Conservation (phyloP, 2,888 invertebrate species). For the Prosopocoilus inquinatus region DNA sequence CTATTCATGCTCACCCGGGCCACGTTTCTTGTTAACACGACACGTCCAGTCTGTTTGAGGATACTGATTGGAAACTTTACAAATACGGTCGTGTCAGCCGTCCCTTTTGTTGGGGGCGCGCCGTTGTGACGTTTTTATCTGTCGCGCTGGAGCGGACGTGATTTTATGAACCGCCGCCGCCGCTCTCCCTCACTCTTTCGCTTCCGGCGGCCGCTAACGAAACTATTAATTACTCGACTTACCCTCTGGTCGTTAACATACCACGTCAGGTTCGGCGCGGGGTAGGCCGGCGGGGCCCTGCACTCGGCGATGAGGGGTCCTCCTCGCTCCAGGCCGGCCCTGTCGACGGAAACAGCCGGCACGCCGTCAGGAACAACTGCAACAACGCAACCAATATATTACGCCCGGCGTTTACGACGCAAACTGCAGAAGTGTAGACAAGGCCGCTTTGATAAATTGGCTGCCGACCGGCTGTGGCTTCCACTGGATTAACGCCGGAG, state of each 20-base stretch:
- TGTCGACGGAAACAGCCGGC: slow-evolving; percentile 59
- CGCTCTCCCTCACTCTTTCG: too few relatives aligned
- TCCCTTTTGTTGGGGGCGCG: too few relatives aligned
- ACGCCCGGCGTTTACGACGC: not conserved
- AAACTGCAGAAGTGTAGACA: slow-evolving; percentile 3
- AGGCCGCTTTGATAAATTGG: slow-evolving; percentile 1
- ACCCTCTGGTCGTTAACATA: slow-evolving; percentile 63
- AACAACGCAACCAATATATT: slow-evolving; percentile 26
- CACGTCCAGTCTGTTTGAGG: not conserved
- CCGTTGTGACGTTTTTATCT: too few relatives aligned
- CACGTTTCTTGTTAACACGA: slow-evolving; percentile 1
- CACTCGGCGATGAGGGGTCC: slow-evolving; percentile 62
- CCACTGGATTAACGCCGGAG: too few relatives aligned
- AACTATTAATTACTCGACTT: slow-evolving; percentile 24
- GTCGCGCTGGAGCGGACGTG: too few relatives aligned
- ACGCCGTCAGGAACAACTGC: slow-evolving; percentile 60
- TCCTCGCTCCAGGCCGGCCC: slow-evolving; percentile 57
- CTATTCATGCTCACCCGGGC: not conserved
- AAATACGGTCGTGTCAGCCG: too few relatives aligned
- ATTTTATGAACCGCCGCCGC: too few relatives aligned
- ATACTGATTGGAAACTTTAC: not conserved
- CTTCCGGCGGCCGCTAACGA: too few relatives aligned
- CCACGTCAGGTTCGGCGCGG: slow-evolving; percentile 64
- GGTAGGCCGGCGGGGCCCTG: slow-evolving; percentile 60
- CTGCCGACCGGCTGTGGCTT: not conserved